Evolutionary conservation across 2,113 vertebrate genomes (phyloP), one percentile per base, ranked within the genome.

Genomic region (Coptodon rendalli): DNA sequence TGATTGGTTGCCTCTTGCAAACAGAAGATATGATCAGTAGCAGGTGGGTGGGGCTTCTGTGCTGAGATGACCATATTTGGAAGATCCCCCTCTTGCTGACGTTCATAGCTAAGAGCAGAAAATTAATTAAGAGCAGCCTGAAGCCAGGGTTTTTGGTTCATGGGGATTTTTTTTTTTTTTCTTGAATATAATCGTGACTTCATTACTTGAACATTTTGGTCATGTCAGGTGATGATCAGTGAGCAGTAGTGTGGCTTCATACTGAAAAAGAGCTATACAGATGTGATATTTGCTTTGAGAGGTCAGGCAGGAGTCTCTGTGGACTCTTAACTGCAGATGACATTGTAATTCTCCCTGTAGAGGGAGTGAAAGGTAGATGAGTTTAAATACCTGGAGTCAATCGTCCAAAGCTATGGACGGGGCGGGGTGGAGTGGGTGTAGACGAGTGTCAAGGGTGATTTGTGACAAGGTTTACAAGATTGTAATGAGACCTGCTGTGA

Each of bases 161-260:
- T 73, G 9, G 24, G 3, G 14, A 27, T 36, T 17, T 16, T 22
- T 17, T 22, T 22, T 17, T 22, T 19, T 40, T 27, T 66, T 9
- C 17, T 38, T 38, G 10, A 66, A 27, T 17, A 48, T 9, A 17
- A 0, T 6, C 1, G 0, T 50, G 22, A 12, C 24, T 17, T 50
- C 9, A 29, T 11, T 45, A 43, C 12, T 19, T 50, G 43, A 48
- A 8, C 31, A 2, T 29, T 12, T 78, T 5, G 43, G 6, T 29
- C 71, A 31, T 31, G 43, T 50, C 19, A 48, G 40, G 14, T 76
- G 24, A 73, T 4, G 22, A 45, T 27, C 1, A 4, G 2, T 45
- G 43, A 76, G 14, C 24, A 19, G 68, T 27, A 76, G 9, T 76
- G 13, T 48, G 68, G 14, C 6, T 76, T 48, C 1, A 48, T 17